phyloP scores from a whole-genome alignment of 1,140 invertebrate genomes.

The Probaryconus sp. region DNA sequence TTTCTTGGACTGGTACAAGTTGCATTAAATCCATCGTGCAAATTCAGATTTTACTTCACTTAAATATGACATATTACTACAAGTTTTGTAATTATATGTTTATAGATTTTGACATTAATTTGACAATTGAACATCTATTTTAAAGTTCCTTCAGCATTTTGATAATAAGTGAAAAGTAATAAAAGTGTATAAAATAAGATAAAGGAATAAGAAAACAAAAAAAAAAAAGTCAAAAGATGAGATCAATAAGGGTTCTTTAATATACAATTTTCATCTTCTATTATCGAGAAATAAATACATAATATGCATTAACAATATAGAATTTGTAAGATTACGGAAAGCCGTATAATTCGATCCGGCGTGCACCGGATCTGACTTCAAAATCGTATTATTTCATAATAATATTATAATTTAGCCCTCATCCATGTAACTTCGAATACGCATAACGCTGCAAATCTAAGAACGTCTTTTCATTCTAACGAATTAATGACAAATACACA shows the following conservation, averaged over 20 bases:
- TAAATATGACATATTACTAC: too few relatives aligned
- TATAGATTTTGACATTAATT: too few relatives aligned
- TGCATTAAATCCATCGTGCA: conserved; percentile 32
- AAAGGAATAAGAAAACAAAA: conserved; percentile 20
- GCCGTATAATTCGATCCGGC: conserved; percentile 57
- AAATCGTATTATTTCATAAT: conserved; percentile 41
- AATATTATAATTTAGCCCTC: conserved; percentile 44
- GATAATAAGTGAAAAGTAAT: too few relatives aligned
- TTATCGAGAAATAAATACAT: conserved; percentile 69
- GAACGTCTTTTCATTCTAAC: conserved; percentile 32
- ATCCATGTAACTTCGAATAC: conserved; percentile 29
- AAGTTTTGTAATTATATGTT: too few relatives aligned
- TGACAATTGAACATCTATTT: too few relatives aligned
- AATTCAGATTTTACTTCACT: too few relatives aligned
- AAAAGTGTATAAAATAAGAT: background rate
- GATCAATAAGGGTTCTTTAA: conserved; percentile 66
- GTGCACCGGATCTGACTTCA: conserved; percentile 51
- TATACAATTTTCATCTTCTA: conserved; percentile 69
- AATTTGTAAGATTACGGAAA: conserved; percentile 65
- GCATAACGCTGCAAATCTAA: conserved; percentile 52
- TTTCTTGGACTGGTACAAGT: conserved; percentile 1
- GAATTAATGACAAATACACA: conserved; percentile 48
- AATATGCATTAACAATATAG: conserved; percentile 67
- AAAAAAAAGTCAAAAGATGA: conserved; percentile 25
- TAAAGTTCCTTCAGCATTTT: too few relatives aligned